Evolutionary conservation across 2,888 invertebrate genomes (phyloP).

Genomic region (Rhamnusium bicolor): DNA sequence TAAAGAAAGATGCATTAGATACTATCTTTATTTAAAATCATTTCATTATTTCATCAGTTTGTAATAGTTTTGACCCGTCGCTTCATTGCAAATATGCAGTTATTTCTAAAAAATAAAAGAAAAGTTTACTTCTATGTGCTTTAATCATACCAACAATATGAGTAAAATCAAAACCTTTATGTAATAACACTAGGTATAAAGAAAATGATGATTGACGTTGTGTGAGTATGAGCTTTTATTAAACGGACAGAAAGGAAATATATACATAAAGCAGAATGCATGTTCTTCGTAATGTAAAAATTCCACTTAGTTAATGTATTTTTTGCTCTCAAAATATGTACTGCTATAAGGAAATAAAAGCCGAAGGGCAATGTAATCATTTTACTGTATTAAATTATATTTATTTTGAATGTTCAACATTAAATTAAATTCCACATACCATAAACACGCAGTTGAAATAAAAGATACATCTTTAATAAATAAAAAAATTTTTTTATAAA

Average conservation of each 20-base stretch:
- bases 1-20: too few species aligned
- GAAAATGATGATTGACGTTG: conserved; percentile 8
- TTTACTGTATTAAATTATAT: not conserved
- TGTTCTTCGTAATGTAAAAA: conserved; percentile 19
- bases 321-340: not conserved
- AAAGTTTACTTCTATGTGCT: too few species aligned
- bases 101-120: too few species aligned
- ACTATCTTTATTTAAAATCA: too few species aligned
- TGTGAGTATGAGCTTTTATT: conserved; percentile 5
- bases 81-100: too few species aligned
- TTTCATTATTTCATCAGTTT: too few species aligned
- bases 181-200: not conserved
- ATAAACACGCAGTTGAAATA: not conserved
- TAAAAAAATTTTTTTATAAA: too few species aligned
- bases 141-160: too few species aligned
- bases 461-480: not conserved
- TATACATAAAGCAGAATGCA: conserved; percentile 4
- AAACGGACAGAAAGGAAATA: not conserved
- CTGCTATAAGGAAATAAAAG: not conserved
- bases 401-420: not conserved
- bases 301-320: conserved; percentile 19
- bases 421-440: not conserved
- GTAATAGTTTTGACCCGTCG: too few species aligned
- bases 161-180: too few species aligned
- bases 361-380: conserved; percentile 2